Base-by-base conservation (phyloP, 1,140 invertebrate genomes). In the Steinernema feltiae region DNA sequence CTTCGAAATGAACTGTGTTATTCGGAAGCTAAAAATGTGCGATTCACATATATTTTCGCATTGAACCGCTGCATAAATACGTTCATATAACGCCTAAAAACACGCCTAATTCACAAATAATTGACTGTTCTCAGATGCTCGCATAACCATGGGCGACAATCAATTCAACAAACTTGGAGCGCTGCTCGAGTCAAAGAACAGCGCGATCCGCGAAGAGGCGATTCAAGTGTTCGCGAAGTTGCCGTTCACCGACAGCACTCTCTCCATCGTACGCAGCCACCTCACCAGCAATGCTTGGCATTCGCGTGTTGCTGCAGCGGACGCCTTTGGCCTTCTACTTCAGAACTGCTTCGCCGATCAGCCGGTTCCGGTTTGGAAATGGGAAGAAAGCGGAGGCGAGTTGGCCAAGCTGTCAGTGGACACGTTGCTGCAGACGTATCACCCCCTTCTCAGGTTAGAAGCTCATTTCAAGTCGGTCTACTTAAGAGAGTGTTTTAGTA, bases 161-260 rank as follows among this genome's bases (percentile, higher is more conserved):
- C 53, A 63, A 27, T 63, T 63, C 53, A 63, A 63, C 24, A 63
- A 63, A 27, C 53, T 63, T 3, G 53, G 53, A 7, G 53, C 53
- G 15, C 53, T 63, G 15, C 53, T 63, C 53, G 53, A 63, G 53
- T 63, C 53, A 21, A 63, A 63, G 53, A 63, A 63, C 53, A 63
- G 53, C 53, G 53, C 53, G 12, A 63, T 63, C 53, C 53, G 53
- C 7, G 53, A 63, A 63, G 53, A 63, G 53, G 53, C 53, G 15
- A 21, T 63, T 21, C 53, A 63, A 21, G 53, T 63, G 12, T 63
- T 63, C 53, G 53, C 53, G 15, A 7, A 63, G 53, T 27, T 63
- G 53, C 53, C 53, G 12, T 63, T 63, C 53, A 63, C 53, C 2
- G 53, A 63, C 12, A 63, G 53, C 53, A 63, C 53, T 12, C 24